These are phyloP conservation scores for Ooceraea biroi DNA, from an alignment of 1,140 invertebrate genomes.

Conservation along the genomic window DNA sequence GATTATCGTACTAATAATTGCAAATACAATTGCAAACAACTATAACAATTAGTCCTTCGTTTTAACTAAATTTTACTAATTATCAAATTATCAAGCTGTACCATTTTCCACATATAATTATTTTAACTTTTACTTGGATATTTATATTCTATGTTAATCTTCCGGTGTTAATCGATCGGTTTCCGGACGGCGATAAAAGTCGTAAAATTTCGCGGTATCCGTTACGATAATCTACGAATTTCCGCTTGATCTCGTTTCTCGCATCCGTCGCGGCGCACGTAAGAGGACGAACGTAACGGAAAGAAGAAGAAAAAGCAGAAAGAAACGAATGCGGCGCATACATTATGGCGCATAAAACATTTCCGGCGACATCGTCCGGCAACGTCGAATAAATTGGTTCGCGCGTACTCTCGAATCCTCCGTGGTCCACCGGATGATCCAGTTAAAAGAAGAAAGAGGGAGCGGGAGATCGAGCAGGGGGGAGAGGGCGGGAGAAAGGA, in stretches of 20 bases:
- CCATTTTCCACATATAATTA: neutral
- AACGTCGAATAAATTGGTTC: slow-evolving; percentile 44
- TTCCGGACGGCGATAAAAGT: neutral
- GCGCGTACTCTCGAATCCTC: slow-evolving; percentile 36
- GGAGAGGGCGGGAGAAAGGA: neutral
- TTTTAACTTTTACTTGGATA: neutral
- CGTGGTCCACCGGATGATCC: slow-evolving; percentile 54
- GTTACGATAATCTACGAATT: slow-evolving; percentile 42
- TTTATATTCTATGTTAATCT: neutral
- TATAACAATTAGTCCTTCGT: neutral
- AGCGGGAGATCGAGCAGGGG: neutral
- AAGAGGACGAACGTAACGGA: neutral
- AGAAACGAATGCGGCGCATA: slow-evolving; percentile 2
- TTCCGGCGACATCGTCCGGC: slow-evolving; percentile 43
- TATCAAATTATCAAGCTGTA: neutral
- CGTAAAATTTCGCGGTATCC: slow-evolving; percentile 20
- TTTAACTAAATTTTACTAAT: too few species aligned
- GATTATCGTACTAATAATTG: too few species aligned
- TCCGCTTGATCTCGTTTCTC: slow-evolving; percentile 42
- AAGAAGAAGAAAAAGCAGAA: neutral
- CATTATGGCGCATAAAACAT: slow-evolving; percentile 52
- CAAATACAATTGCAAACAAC: too few species aligned
- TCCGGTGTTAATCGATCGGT: neutral
- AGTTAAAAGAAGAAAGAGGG: slow-evolving; percentile 30
- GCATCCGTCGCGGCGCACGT: neutral